These are phyloP conservation scores for Horisme vitalbata DNA, from an alignment of 2,888 invertebrate species.

Conservation along the genomic window DNA sequence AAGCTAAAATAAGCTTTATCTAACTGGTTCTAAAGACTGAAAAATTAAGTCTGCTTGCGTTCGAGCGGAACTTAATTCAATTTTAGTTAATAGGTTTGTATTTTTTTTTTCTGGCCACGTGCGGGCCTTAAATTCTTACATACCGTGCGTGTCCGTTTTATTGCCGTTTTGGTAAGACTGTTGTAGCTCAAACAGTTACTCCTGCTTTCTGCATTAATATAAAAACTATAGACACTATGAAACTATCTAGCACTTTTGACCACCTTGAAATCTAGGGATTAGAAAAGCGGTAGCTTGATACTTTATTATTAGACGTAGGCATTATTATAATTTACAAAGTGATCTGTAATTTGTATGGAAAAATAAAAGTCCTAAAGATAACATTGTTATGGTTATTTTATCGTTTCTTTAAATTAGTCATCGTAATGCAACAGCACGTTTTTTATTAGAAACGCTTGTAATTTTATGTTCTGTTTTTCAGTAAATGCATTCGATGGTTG, in stretches of 20 bases:
- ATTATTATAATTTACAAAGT: constrained; percentile 30
- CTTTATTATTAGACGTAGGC: constrained; percentile 24
- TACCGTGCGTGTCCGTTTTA: no score
- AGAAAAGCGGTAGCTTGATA: constrained; percentile 41
- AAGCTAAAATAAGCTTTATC: neutral
- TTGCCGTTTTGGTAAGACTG: no score
- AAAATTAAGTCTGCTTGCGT: no score
- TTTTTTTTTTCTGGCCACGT: no score
- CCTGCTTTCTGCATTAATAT: no score
- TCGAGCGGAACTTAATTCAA: no score
- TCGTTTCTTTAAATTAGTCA: constrained; percentile 13
- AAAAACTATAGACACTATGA: no score
- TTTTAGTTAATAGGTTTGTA: no score
- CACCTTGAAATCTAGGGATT: constrained; percentile 37
- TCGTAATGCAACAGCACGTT: constrained; percentile 8
- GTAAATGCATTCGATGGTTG: neutral
- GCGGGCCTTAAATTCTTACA: no score
- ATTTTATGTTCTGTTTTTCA: neutral
- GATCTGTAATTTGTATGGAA: constrained; percentile 1
- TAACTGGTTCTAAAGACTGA: no score
- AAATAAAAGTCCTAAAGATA: constrained; percentile 9
- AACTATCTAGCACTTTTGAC: no score
- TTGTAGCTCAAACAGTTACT: no score
- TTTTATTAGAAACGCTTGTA: constrained; percentile 11
- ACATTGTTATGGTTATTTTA: constrained; percentile 17